These are phyloP conservation scores for Percina caprodes DNA, from an alignment of 2,113 vertebrate genomes.

Conservation along the genomic window DNA sequence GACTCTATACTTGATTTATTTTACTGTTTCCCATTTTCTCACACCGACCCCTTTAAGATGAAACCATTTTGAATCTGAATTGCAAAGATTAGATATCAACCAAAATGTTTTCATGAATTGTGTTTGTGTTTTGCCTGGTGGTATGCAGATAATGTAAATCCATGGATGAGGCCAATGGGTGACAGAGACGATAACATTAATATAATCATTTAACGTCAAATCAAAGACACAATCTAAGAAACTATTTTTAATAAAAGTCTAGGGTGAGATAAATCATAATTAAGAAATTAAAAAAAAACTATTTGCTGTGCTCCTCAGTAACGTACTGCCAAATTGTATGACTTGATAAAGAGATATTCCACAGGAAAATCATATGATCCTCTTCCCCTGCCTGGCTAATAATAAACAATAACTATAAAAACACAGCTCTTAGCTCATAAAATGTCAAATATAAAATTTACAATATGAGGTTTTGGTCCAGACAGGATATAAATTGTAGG, in stretches of 20 bases:
- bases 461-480: conserved; percentile 6
- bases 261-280: not conserved
- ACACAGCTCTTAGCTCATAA: conserved; percentile 1
- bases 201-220: not conserved
- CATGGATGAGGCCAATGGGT: not conserved
- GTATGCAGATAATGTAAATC: not conserved
- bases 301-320: not conserved
- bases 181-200: not conserved
- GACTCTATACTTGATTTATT: conserved; percentile 30
- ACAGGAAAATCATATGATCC: not conserved
- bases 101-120: not conserved
- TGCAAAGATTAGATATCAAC: not conserved
- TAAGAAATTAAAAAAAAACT: not conserved
- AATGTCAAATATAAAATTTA: not conserved
- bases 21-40: conserved; percentile 23
- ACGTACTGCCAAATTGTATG: not conserved
- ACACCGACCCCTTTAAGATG: not conserved
- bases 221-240: not conserved
- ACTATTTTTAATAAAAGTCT: not conserved
- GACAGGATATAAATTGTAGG: not conserved
- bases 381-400: not conserved
- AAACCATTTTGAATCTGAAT: not conserved
- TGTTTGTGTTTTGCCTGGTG: conserved; percentile 12
- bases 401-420: not conserved
- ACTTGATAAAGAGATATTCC: not conserved